phyloP scores from a whole-genome alignment of 2,888 invertebrate species.

The Platycnemis pennipes region DNA sequence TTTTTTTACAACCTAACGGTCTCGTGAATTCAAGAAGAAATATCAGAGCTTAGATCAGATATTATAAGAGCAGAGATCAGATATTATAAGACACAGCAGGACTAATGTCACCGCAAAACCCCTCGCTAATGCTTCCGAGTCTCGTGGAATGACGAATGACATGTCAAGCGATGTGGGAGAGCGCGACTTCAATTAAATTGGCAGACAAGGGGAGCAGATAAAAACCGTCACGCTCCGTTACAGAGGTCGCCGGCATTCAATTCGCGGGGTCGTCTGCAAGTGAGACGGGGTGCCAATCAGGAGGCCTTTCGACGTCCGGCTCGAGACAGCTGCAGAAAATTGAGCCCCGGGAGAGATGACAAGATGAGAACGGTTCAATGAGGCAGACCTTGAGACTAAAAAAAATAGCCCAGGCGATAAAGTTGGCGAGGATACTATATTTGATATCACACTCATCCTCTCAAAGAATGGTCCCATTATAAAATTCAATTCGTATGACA shows the following conservation, averaged over 20 bases:
- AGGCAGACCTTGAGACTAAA: too few species aligned
- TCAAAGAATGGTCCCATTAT: too few species aligned
- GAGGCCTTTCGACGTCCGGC: background rate
- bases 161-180: background rate
- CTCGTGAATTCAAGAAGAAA: too few species aligned
- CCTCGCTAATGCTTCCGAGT: background rate
- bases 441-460: too few species aligned
- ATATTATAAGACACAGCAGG: too few species aligned
- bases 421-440: too few species aligned
- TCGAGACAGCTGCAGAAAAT: background rate
- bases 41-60: too few species aligned
- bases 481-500: too few species aligned
- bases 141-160: background rate
- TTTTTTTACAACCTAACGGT: too few species aligned
- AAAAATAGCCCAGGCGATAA: too few species aligned
- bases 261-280: background rate
- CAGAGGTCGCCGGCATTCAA: slow-evolving; percentile 3
- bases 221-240: background rate
- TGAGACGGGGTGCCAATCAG: background rate
- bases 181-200: background rate
- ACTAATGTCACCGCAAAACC: background rate
- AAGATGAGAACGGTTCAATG: background rate
- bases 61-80: too few species aligned
- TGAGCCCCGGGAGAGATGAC: background rate
- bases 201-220: background rate